Evolutionary conservation across 2,888 invertebrate species (phyloP).

Genomic region (Acanthosepion esculentum): DNA sequence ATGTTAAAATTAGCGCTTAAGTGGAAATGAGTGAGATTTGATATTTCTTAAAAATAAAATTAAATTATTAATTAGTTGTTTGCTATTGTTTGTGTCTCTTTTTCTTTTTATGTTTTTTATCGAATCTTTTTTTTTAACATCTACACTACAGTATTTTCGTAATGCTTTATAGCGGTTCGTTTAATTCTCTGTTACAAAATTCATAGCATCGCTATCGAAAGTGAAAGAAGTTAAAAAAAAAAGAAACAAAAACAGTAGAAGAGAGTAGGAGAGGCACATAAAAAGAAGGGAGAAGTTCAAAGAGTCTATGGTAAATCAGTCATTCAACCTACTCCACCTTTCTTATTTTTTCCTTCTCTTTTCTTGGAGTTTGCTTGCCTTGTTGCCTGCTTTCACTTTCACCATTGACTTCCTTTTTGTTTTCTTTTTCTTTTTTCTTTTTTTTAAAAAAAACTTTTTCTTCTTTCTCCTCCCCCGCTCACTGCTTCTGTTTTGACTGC

Average conservation of each 20-base stretch:
- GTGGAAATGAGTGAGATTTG: not conserved
- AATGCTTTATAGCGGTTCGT: no score
- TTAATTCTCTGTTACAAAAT: no score
- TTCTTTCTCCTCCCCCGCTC: not conserved
- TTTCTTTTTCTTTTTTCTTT: not conserved
- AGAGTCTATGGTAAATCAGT: not conserved
- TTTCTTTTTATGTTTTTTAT: not conserved
- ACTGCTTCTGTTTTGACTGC: not conserved
- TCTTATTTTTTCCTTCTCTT: not conserved
- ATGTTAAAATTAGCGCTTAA: no score
- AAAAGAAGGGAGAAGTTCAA: no score
- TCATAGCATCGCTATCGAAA: no score
- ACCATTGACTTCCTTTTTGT: not conserved
- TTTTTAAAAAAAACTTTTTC: not conserved
- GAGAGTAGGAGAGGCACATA: no score
- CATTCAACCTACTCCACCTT: not conserved
- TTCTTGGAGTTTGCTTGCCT: not conserved
- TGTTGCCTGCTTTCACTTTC: not conserved
- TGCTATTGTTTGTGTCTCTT: not conserved
- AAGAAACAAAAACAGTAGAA: no score
- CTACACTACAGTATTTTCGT: no score
- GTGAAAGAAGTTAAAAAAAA: no score
- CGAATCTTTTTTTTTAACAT: no score
- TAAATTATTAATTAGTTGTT: not conserved
- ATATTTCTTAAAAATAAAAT: not conserved